Percentiles rank a stretch among this genome's conserved stretches.
phyloP scores from a whole-genome alignment of 2,797 vertebrate species.

The Lacerta bilineata region DNA sequence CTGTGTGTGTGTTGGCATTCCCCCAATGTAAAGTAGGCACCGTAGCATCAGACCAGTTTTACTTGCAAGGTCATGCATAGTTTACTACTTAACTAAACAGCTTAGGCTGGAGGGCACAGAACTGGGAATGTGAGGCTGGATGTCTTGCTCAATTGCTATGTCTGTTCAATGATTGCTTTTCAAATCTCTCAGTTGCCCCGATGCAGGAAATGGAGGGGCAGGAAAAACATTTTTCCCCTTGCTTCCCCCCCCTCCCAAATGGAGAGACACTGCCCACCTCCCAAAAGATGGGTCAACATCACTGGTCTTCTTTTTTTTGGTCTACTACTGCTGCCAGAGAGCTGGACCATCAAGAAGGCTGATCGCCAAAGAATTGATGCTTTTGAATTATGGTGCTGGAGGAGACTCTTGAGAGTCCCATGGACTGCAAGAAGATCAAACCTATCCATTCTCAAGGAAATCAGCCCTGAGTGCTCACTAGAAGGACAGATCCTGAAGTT shows the following conservation, averaged over 20 bases:
- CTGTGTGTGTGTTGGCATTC: slow-evolving; percentile 2
- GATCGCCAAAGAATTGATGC: no score
- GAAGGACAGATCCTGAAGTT: no score
- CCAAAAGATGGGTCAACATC: neutral
- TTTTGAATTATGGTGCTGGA: no score
- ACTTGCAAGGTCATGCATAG: neutral
- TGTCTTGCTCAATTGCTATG: neutral
- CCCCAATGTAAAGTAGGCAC: neutral
- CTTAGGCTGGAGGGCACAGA: neutral
- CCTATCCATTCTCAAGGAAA: no score
- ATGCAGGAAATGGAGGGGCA: neutral
- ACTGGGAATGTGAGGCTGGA: neutral
- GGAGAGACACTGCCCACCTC: neutral
- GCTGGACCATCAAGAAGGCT: no score
- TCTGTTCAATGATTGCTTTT: neutral
- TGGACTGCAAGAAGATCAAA: no score
- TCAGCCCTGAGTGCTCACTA: no score
- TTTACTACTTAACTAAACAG: neutral
- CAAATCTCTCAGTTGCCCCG: neutral
- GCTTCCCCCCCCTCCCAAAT: neutral
- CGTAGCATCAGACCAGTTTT: neutral
- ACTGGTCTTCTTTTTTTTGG: neutral
- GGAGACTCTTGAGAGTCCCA: no score
- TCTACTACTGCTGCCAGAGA: neutral
- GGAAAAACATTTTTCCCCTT: neutral